These are phyloP conservation scores for Drosophila pruinosa DNA, from an alignment of 1,140 invertebrate species.

Conservation along the genomic window DNA sequence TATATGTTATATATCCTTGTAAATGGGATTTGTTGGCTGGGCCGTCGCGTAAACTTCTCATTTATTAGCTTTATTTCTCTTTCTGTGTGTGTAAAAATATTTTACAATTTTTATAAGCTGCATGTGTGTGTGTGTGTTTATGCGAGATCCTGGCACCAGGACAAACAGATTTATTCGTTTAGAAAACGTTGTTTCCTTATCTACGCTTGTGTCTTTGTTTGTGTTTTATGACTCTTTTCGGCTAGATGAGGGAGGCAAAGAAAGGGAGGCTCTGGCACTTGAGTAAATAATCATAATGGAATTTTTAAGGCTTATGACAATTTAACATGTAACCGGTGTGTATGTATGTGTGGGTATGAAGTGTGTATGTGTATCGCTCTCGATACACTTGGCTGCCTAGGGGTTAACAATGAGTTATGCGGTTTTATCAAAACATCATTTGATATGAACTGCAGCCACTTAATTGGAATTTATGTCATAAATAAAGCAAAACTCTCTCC, in stretches of 20 bases:
- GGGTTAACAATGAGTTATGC: constrained; percentile 56
- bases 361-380: background rate
- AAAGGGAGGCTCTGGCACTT: constrained; percentile 33
- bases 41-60: constrained; percentile 73
- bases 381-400: constrained; percentile 18
- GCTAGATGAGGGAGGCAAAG: background rate
- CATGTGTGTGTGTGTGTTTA: constrained; percentile 14
- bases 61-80: constrained; percentile 71
- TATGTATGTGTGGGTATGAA: constrained; percentile 6
- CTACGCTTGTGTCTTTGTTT: constrained; percentile 55
- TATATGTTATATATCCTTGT: constrained; percentile 42
- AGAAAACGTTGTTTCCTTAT: constrained; percentile 78
- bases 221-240: constrained; percentile 57
- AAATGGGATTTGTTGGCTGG: constrained; percentile 67
- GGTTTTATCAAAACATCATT: constrained; percentile 33
- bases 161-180: constrained; percentile 78
- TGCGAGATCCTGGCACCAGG: constrained; percentile 61
- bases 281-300: constrained; percentile 79
- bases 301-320: constrained; percentile 79
- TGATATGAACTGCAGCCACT: constrained; percentile 16
- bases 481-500: constrained; percentile 6
- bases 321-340: constrained; percentile 62
- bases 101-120: constrained; percentile 70
- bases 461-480: constrained; percentile 66
- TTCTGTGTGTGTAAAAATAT: constrained; percentile 59